Evolutionary conservation across 2,797 vertebrate genomes (phyloP), one percentile per base, ranked within the genome.

Genomic region (Myotis findleyi): DNA sequence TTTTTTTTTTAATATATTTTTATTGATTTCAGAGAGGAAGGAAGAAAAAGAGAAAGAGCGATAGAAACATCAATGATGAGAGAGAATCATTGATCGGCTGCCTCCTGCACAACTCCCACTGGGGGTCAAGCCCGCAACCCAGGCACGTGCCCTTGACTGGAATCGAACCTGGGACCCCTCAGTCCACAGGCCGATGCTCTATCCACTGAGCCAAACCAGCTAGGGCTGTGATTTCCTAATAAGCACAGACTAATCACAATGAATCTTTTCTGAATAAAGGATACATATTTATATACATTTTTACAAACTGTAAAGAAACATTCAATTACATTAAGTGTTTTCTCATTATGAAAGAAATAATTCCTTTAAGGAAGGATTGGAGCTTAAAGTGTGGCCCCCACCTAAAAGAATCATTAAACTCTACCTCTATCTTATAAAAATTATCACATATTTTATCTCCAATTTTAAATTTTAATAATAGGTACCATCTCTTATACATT

Each of bases 291-390:
- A 79, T 57, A 72, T 21, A 64, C 44, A 44, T 57, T n/a, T 68
- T 6, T 53, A 71, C 5, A 85, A 89, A 71, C 20, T n/a, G 72
- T 62, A 64, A 72, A 66, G 21, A 91, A 95, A 91, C 2, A 64
- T 69, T 73, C 55, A 25, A 73, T 79, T 72, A 55, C 13, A 72
- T 27, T 79, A 53, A 76, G 8, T 69, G 17, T 77, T 84, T 79
- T 92, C 47, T 72, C 27, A 87, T 53, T 84, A 79, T 55, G 7
- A 82, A 95, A 69, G 16, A 81, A 75, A 84, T n/a, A 79, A 84
- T 79, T 80, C 9, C 69, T 85, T 89, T 80, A 79, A 89, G 30
- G 30, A 88, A 83, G 27, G 44, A 38, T 11, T 55, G 23, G 25
- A n/a, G n/a, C 57, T 47, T 76, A 57, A 92, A 84, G 44, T 68